Evolutionary conservation across 2,797 vertebrate genomes (phyloP).

Genomic region (Sciurus carolinensis): DNA sequence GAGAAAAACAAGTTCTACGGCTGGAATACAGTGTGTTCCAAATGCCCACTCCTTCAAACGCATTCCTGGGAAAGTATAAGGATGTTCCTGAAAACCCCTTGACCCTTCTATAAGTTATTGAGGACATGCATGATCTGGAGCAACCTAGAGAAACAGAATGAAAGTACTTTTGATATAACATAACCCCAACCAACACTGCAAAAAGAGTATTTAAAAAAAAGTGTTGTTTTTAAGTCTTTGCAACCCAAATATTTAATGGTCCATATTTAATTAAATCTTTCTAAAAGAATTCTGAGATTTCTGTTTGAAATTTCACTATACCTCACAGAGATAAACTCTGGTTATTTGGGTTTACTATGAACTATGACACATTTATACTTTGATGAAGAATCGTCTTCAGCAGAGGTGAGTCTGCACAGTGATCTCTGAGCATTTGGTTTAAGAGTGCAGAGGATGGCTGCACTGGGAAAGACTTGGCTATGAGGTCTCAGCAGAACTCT

Average conservation of each 20-base stretch:
- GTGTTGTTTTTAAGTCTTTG: neutral
- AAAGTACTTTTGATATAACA: no score
- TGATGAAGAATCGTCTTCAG: slow-evolving; percentile 26
- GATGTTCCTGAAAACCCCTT: slow-evolving; percentile 4
- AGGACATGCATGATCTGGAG: neutral
- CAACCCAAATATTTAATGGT: neutral
- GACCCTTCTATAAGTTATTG: neutral
- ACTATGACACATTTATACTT: neutral
- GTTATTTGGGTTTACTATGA: neutral
- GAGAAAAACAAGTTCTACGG: neutral
- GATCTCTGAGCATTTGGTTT: slow-evolving; percentile 76
- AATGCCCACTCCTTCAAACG: neutral
- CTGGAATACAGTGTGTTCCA: neutral
- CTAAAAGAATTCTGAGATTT: slow-evolving; percentile 49
- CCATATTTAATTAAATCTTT: neutral
- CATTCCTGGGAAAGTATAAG: neutral
- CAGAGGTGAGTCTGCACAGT: slow-evolving; percentile 27
- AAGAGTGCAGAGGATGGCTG: slow-evolving; percentile 88
- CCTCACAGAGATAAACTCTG: neutral
- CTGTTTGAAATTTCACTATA: neutral
- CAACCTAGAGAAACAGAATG: neutral
- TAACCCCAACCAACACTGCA: no score
- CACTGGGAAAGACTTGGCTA: slow-evolving; percentile 89
- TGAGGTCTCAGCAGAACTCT: slow-evolving; percentile 84
- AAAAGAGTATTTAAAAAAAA: no score